A percentile compares a stretch with the other conserved stretches of the same genome.
phyloP scores from a whole-genome alignment of 2,113 vertebrate species.

The Halichoerus grypus region DNA sequence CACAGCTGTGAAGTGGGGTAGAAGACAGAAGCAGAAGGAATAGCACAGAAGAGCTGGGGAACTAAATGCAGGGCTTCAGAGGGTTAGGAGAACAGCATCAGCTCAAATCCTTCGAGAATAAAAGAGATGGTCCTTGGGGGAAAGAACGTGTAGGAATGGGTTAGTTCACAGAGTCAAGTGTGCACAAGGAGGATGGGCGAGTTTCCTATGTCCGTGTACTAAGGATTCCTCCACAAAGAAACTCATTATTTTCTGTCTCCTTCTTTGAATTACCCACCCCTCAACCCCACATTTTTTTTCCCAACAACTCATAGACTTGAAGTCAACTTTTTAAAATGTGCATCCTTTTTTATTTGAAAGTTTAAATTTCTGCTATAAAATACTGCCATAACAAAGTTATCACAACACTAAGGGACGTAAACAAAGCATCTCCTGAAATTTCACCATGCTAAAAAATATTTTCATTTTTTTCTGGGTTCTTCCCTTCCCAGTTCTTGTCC shows the following conservation, averaged over 20 bases:
- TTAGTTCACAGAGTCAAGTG: neutral
- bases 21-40: constrained; percentile 35
- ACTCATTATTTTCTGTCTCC: neutral
- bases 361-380: neutral
- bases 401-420: neutral
- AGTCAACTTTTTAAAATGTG: neutral
- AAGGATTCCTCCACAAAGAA: neutral
- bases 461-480: neutral
- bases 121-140: neutral
- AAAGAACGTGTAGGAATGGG: accelerated
- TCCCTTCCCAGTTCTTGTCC: neutral
- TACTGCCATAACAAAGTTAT: neutral
- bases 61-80: neutral
- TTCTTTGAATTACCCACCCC: neutral
- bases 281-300: neutral
- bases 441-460: neutral
- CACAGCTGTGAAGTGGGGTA: constrained; percentile 56
- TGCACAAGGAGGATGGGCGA: accelerated
- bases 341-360: neutral
- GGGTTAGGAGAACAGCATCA: neutral
- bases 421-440: neutral
- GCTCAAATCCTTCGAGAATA: neutral
- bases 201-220: accelerated
- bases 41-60: neutral
- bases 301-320: neutral